Evolutionary conservation across 2,113 vertebrate species (phyloP).

Genomic region (Lota lota): DNA sequence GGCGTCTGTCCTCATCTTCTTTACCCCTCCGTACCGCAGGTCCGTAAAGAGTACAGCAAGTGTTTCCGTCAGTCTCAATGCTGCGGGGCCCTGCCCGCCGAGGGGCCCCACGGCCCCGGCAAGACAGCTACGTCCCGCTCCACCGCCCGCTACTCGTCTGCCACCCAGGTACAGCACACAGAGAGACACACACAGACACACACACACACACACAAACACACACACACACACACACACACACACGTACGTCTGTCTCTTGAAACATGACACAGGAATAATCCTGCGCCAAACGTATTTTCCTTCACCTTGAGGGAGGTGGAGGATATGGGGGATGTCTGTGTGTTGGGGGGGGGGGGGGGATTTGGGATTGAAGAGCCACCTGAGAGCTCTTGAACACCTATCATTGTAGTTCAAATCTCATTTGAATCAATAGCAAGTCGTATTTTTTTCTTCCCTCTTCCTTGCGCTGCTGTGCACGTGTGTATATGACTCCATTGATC

Average conservation of each 20-base stretch:
- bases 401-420: not conserved
- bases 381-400: no score
- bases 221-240: no score
- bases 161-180: conserved; percentile 83
- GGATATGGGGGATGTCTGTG: no score
- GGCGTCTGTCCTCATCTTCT: conserved; percentile 27
- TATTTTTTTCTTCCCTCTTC: not conserved
- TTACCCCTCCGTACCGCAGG: conserved; percentile 65
- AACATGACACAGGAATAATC: no score
- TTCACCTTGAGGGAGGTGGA: no score
- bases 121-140: conserved; percentile 90
- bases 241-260: no score
- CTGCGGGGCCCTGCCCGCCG: conserved; percentile 85
- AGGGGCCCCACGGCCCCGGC: conserved; percentile 89
- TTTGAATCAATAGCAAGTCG: no score
- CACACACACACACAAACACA: no score
- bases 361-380: no score
- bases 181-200: no score
- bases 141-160: conserved; percentile 94
- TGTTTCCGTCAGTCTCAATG: conserved; percentile 96
- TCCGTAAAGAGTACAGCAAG: conserved; percentile 96
- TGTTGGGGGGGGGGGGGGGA: no score
- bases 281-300: no score
- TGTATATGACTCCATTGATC: conserved; percentile 10
- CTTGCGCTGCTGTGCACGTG: not conserved